A percentile compares a stretch with the other conserved stretches of the same genome.
These are phyloP conservation scores for Leucopsar rothschildi DNA, from an alignment of 2,113 vertebrate genomes.

Conservation along the genomic window DNA sequence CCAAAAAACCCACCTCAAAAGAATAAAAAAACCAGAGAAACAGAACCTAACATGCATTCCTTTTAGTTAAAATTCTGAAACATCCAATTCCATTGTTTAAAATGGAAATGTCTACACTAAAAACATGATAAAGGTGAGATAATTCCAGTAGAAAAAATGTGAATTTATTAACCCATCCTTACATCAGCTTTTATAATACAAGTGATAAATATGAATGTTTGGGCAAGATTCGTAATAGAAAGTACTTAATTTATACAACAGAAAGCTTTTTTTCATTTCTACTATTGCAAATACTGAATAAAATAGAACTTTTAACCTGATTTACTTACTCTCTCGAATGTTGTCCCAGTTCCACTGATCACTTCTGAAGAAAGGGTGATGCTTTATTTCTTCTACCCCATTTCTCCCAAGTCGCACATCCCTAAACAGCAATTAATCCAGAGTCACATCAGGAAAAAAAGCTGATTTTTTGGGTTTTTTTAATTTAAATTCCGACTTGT, in stretches of 20 bases:
- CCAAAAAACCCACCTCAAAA: background rate
- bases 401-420: conserved; percentile 94
- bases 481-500: background rate
- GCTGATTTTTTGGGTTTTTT: background rate
- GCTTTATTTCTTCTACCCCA: conserved; percentile 96
- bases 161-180: background rate
- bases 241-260: background rate
- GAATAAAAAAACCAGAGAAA: background rate
- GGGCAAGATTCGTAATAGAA: background rate
- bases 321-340: conserved; percentile 93
- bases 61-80: background rate
- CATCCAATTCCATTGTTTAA: background rate
- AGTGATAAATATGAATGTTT: background rate
- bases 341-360: conserved; percentile 98
- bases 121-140: background rate
- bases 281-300: background rate
- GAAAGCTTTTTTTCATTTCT: background rate
- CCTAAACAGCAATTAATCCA: conserved; percentile 75
- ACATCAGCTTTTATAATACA: background rate
- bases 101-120: background rate
- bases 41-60: background rate
- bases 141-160: background rate
- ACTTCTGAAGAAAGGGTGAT: conserved; percentile 94
- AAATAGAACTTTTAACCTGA: background rate
- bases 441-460: conserved; percentile 8